These are phyloP conservation scores for Diadromus collaris DNA, from an alignment of 2,888 invertebrate genomes.

Conservation along the genomic window DNA sequence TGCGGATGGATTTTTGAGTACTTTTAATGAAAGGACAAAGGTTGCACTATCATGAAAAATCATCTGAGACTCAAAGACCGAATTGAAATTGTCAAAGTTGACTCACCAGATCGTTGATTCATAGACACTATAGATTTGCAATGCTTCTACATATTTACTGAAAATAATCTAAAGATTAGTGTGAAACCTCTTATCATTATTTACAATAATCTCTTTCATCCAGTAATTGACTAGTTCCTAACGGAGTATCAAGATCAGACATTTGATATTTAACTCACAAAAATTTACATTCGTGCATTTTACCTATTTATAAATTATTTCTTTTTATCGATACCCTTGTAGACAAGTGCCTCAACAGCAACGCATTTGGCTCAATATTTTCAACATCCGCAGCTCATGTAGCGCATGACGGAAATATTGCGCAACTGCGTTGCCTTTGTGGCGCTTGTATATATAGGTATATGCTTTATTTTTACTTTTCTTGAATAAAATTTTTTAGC, in stretches of 20 bases:
- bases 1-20: background rate
- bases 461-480: background rate
- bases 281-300: too few species aligned
- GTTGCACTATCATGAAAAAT: constrained; percentile 26
- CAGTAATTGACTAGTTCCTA: background rate
- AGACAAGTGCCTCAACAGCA: too few species aligned
- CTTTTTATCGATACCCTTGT: too few species aligned
- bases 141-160: too few species aligned
- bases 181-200: background rate
- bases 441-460: background rate
- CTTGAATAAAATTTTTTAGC: background rate
- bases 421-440: too few species aligned
- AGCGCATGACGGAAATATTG: too few species aligned
- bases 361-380: too few species aligned
- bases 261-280: too few species aligned
- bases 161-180: background rate
- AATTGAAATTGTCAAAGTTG: background rate
- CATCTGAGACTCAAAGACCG: background rate
- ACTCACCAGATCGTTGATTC: background rate
- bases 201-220: background rate
- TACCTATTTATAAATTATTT: too few species aligned
- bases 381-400: too few species aligned
- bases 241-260: too few species aligned
- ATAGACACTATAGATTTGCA: too few species aligned
- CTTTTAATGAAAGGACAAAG: constrained; percentile 31